Base-by-base conservation (phyloP, 2,797 vertebrate species). In the Orientallactaga sibirica region DNA sequence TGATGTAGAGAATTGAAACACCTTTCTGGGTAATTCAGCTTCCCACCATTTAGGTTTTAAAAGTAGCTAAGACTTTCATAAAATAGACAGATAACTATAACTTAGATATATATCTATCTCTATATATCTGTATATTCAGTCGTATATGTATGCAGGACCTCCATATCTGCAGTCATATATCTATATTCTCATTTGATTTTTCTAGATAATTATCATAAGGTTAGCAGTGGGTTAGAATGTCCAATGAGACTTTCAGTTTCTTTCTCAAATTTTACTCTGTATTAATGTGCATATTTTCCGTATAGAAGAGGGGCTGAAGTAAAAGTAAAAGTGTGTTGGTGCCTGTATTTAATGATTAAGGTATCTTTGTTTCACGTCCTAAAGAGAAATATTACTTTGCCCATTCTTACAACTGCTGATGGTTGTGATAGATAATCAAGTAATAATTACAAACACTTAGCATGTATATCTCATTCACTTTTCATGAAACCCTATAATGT, bases 241-340 rank as follows among this genome's bases (percentile, higher is more conserved):
- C 76, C 73, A 76, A 58, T 4, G 6, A 91, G 73, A 68, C 25
- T 52, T 95, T 92, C 62, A 19, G 81, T 94, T 61, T 52, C 11
- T 84, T 76, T 94, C 48, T 79, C 71, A 86, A 37, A 92, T 92
- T 93, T 96, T 95, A 67, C 16, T 15, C 83, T 91, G 58, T 66
- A 74, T 86, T 86, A 80, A 70, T 77, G 25, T 43, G 75, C 52
- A 79, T 7, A 82, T 66, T 92, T 96, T 96, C 66, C 62, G 68
- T 78, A 79, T 88, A 66, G 88, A 73, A 90, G 94, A 37, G 70
- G 95, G 58, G 19, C 73, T 81, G 27, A n/a, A 73, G 12, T 68
- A 41, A 94, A 90, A 93, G 11, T 88, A 92, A 88, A 95, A 95
- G 79, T 79, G 55, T 48, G 52, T 86, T 94, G 37, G 11, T 88